A percentile compares a stretch with the other conserved stretches of the same genome.
Conservation (phyloP, 2,797 vertebrate species). For the Arrhamphus sclerolepis region DNA sequence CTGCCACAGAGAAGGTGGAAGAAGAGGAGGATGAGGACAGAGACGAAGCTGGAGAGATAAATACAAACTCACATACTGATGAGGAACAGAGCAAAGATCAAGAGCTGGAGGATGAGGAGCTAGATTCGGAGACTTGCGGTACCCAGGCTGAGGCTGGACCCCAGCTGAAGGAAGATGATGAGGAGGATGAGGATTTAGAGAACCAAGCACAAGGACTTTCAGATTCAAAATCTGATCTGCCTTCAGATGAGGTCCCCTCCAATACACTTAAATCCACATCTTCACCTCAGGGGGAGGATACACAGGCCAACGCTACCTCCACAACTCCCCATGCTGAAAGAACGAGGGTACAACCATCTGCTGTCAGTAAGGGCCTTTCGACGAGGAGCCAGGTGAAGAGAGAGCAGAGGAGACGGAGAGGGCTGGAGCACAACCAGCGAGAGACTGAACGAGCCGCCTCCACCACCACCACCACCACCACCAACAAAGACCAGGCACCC, state of each 20-base stretch:
- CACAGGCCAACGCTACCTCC: constrained; percentile 14
- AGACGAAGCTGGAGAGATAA: constrained; percentile 19
- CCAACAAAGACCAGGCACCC: constrained; percentile 56
- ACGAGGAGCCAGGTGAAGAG: constrained; percentile 89
- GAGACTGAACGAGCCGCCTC: constrained; percentile 86
- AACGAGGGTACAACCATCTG: constrained; percentile 30
- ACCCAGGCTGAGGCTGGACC: constrained; percentile 71
- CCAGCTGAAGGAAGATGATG: constrained; percentile 33
- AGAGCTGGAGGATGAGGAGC: constrained; percentile 49
- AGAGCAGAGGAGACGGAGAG: constrained; percentile 88
- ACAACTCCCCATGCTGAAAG: constrained; percentile 34
- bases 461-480: constrained; percentile 41
- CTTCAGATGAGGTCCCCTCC: constrained; percentile 25
- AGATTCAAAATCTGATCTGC: constrained; percentile 6
- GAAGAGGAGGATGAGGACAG: constrained; percentile 5
- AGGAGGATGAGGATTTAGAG: constrained; percentile 42
- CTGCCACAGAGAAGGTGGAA: constrained; percentile 21
- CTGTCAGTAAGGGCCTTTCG: constrained; percentile 28
- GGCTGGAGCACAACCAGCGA: constrained; percentile 92
- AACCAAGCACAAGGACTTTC: constrained; percentile 43
- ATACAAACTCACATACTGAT: constrained; percentile 23
- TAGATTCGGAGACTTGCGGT: constrained; percentile 46
- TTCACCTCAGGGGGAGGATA: constrained; percentile 24
- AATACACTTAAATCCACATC: constrained; percentile 7
- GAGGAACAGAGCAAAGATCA: constrained; percentile 43